Evolutionary conservation across 2,797 vertebrate species (phyloP).

Genomic region (Chiloscyllium punctatum): DNA sequence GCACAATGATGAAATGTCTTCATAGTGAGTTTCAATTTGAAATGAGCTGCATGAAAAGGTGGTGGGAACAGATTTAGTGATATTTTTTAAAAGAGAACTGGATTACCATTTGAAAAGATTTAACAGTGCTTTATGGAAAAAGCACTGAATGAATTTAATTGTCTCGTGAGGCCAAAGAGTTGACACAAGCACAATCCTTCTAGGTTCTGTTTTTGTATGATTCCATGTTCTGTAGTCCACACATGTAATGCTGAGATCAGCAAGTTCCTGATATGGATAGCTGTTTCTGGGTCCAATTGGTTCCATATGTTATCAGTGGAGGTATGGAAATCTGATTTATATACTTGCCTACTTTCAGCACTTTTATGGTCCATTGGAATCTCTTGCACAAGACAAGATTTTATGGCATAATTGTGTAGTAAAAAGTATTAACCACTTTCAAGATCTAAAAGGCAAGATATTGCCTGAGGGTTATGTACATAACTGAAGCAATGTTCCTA

Average conservation of each 20-base stretch:
- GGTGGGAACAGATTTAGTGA: not conserved
- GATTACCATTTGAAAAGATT: not conserved
- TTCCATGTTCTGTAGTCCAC: not conserved
- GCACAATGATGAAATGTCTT: not conserved
- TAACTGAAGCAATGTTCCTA: not conserved
- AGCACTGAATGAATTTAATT: not conserved
- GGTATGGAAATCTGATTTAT: slow-evolving; percentile 5
- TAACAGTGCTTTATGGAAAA: not conserved
- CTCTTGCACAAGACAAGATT: not conserved
- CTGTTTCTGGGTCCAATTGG: not conserved
- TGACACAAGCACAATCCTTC: not conserved
- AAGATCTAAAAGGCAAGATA: not conserved
- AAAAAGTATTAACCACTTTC: not conserved
- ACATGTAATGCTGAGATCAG: slow-evolving; percentile 1
- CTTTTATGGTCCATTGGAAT: not conserved
- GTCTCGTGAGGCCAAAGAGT: not conserved
- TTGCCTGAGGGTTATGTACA: slow-evolving; percentile 5
- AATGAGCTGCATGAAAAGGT: not conserved
- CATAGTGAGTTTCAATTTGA: not conserved
- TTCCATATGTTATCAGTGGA: slow-evolving; percentile 20
- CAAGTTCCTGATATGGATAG: not conserved
- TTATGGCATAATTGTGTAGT: not conserved
- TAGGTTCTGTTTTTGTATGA: not conserved
- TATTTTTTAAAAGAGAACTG: not conserved
- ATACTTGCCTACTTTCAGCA: not conserved